A percentile compares a stretch with the other conserved stretches of the same genome.
Evolutionary conservation across 2,888 invertebrate species (phyloP).

Genomic region (Tetragnatha montana): DNA sequence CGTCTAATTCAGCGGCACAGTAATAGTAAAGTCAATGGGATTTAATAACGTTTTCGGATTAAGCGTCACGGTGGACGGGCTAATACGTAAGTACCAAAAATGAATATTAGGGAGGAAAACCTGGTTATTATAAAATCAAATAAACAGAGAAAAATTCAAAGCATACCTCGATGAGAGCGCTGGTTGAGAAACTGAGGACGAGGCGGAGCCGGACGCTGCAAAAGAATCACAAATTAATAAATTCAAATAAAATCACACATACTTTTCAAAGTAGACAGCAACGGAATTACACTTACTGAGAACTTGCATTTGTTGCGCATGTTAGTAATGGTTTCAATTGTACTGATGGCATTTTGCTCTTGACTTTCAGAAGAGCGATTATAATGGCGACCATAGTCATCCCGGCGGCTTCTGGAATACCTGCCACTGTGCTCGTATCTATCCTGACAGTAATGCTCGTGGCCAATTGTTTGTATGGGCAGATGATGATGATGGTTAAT

Average conservation of each 20-base stretch:
- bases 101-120: too few relatives aligned
- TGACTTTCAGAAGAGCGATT: not conserved
- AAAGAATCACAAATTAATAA: slow-evolving; percentile 6
- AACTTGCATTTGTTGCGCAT: slow-evolving; percentile 15
- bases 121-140: not conserved
- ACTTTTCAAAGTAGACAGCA: too few relatives aligned
- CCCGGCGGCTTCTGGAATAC: slow-evolving; percentile 2
- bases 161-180: slow-evolving; percentile 37
- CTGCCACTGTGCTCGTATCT: slow-evolving; percentile 41
- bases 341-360: slow-evolving; percentile 51
- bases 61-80: too few relatives aligned
- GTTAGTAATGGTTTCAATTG: slow-evolving; percentile 63
- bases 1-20: too few relatives aligned
- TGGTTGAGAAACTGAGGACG: slow-evolving; percentile 51
- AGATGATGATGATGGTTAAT: slow-evolving; percentile 5
- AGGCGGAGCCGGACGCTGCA: slow-evolving; percentile 38
- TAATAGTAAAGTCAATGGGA: too few relatives aligned
- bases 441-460: slow-evolving; percentile 36
- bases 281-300: slow-evolving; percentile 8
- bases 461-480: slow-evolving; percentile 47
- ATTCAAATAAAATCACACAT: too few relatives aligned
- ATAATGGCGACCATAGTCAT: slow-evolving; percentile 24
- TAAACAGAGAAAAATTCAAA: not conserved
- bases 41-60: too few relatives aligned
- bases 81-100: too few relatives aligned